Evolutionary conservation across 2,888 invertebrate species (phyloP), one percentile per base, ranked within the genome.

Genomic region (Mystacides longicornis): DNA sequence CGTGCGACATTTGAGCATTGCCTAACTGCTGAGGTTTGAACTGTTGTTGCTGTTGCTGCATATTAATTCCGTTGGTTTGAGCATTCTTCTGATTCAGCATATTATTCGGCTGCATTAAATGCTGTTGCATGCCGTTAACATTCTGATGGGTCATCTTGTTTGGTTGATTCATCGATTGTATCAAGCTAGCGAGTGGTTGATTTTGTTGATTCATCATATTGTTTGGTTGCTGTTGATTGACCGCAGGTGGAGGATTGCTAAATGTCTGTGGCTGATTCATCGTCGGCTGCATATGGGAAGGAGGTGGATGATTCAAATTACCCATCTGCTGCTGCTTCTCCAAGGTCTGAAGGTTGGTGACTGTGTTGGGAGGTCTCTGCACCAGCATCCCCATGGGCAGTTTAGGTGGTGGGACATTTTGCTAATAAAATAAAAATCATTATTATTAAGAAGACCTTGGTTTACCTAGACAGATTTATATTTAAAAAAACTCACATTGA

Each of bases 401-500:
- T 50, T 54, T 54, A 22, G 49, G 49, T n/a, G 27, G 49, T 18
- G 54, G 50, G 27, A 54, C 21, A 37, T 3, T 45, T 48, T 48
- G 48, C 48, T 48, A 23, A 20, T 14, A 48, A 48, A 16, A 48
- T 23, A 23, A 48, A 23, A 3, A 23, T 23, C 14, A 45, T 45
- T 7, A 43, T 16, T 16, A 43, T 43, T 43, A n/a, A 16, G 16
- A 5, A 43, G 4, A 43, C 16, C n/a, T n/a, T n/a, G n/a, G n/a
- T n/a, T n/a, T n/a, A n/a, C n/a, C n/a, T n/a, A n/a, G n/a, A n/a
- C n/a, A n/a, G n/a, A n/a, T n/a, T n/a, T 31, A 31, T 14, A 31
- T 14, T 9, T 31, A 9, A 11, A 20, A 5, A 14, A 18, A 63
- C 68, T 68, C 37, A 64, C 66, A 49, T 65, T 60, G 49, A 61